phyloP scores from a whole-genome alignment of 2,888 invertebrate genomes.

The Gari tellinella region DNA sequence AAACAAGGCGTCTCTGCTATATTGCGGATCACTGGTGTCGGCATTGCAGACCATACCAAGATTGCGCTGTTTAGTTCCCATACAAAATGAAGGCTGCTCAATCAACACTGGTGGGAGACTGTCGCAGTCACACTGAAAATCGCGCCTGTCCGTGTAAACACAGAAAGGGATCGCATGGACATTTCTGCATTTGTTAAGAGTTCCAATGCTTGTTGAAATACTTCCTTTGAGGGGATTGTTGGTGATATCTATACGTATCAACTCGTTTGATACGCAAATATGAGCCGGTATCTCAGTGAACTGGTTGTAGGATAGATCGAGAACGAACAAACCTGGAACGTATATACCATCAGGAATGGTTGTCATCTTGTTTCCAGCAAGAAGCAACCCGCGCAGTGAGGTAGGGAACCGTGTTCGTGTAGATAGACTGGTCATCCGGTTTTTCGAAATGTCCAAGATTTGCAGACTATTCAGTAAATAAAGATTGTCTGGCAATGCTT shows the following conservation, averaged over 20 bases:
- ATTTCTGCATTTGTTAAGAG: slow-evolving; percentile 41
- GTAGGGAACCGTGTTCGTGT: slow-evolving; percentile 37
- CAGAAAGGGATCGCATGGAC: slow-evolving; percentile 46
- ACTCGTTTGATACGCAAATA: slow-evolving; percentile 51
- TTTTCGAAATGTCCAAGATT: slow-evolving; percentile 44
- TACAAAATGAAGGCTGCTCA: slow-evolving; percentile 25
- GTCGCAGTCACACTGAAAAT: slow-evolving; percentile 40
- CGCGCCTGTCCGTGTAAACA: slow-evolving; percentile 35
- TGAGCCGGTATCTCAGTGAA: slow-evolving; percentile 38
- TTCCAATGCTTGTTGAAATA: slow-evolving; percentile 24
- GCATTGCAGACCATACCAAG: slow-evolving; percentile 23
- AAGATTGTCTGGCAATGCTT: slow-evolving; percentile 36
- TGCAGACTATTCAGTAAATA: slow-evolving; percentile 27
- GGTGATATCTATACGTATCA: slow-evolving; percentile 47
- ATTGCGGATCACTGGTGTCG: neutral
- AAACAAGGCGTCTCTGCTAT: no score
- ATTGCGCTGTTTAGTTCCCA: slow-evolving; percentile 14
- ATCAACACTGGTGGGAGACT: slow-evolving; percentile 32
- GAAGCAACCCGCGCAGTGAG: slow-evolving; percentile 42
- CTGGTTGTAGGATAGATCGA: slow-evolving; percentile 47
- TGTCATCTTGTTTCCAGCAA: slow-evolving; percentile 36
- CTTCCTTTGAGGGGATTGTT: slow-evolving; percentile 30
- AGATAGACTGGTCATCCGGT: slow-evolving; percentile 26
- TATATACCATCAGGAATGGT: slow-evolving; percentile 35
- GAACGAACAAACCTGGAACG: slow-evolving; percentile 48